Percentiles rank a stretch among this genome's conserved stretches.
Evolutionary conservation across 2,797 vertebrate genomes (phyloP).

Genomic region (Peromyscus nudipes): DNA sequence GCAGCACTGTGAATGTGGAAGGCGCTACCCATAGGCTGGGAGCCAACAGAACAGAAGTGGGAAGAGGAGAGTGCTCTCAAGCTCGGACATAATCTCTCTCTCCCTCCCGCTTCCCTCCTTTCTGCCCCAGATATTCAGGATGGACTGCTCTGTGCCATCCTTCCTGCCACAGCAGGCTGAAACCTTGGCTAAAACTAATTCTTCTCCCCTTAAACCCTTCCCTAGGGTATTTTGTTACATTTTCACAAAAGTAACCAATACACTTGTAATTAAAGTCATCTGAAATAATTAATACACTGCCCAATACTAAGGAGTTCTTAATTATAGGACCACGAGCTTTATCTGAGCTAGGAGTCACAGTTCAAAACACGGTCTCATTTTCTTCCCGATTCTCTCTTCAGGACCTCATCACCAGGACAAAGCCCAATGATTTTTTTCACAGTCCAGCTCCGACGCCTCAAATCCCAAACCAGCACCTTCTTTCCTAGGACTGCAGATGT

Average conservation of each 20-base stretch:
- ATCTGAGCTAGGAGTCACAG: not conserved
- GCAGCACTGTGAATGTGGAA: not conserved
- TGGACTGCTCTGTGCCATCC: not conserved
- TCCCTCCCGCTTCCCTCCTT: too few species aligned
- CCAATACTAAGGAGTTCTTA: not conserved
- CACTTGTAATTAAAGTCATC: not conserved
- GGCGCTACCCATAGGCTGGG: not conserved
- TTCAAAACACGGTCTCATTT: not conserved
- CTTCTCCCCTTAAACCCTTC: not conserved
- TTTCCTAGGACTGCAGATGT: slow-evolving; percentile 4
- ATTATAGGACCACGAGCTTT: not conserved
- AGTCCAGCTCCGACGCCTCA: slow-evolving; percentile 34
- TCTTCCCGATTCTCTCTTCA: slow-evolving; percentile 13
- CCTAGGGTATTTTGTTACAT: not conserved
- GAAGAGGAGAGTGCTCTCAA: too few species aligned
- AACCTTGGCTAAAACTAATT: not conserved
- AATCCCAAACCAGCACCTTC: slow-evolving; percentile 35
- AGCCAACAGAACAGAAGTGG: not conserved
- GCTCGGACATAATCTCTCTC: not conserved
- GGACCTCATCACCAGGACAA: slow-evolving; percentile 54
- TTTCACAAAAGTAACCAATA: not conserved
- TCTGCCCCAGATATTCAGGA: not conserved
- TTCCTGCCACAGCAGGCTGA: not conserved
- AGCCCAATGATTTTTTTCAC: slow-evolving; percentile 60
- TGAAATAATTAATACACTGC: not conserved